phyloP scores from a whole-genome alignment of 2,113 vertebrate species.

The Forbesichthys agassizii region DNA sequence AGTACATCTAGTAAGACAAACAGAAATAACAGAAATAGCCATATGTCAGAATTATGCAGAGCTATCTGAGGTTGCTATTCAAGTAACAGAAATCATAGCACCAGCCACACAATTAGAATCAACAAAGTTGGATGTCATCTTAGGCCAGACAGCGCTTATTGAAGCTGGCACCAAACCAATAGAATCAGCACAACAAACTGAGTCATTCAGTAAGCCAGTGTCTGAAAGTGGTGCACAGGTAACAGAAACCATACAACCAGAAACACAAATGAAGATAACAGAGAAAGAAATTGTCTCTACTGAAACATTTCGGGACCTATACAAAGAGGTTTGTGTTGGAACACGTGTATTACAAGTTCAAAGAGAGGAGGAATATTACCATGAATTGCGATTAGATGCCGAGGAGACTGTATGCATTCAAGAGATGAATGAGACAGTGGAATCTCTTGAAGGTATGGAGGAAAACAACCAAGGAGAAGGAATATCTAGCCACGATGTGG shows the following conservation, averaged over 20 bases:
- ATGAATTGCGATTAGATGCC: slow-evolving; percentile 73
- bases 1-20: slow-evolving; percentile 2
- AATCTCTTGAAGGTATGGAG: neutral
- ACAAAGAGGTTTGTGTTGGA: slow-evolving; percentile 2
- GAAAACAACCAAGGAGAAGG: neutral
- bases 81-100: slow-evolving; percentile 22
- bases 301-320: neutral
- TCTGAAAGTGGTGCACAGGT: neutral
- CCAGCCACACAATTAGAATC: neutral
- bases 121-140: slow-evolving; percentile 1
- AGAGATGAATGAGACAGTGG: slow-evolving; percentile 9
- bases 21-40: neutral
- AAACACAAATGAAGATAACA: slow-evolving; percentile 15
- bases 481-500: neutral
- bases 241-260: slow-evolving; percentile 23
- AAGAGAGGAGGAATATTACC: slow-evolving; percentile 54
- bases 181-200: slow-evolving; percentile 28
- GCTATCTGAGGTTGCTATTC: slow-evolving; percentile 1
- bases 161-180: slow-evolving; percentile 10
- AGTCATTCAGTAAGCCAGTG: slow-evolving; percentile 6
- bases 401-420: slow-evolving; percentile 51
- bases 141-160: slow-evolving; percentile 1
- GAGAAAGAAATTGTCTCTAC: neutral
- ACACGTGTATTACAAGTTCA: slow-evolving; percentile 16
- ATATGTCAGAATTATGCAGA: slow-evolving; percentile 10